A percentile compares a stretch with the other conserved stretches of the same genome.
These are phyloP conservation scores for Sebastes matsubarae DNA, from an alignment of 2,797 vertebrate species.

Conservation along the genomic window DNA sequence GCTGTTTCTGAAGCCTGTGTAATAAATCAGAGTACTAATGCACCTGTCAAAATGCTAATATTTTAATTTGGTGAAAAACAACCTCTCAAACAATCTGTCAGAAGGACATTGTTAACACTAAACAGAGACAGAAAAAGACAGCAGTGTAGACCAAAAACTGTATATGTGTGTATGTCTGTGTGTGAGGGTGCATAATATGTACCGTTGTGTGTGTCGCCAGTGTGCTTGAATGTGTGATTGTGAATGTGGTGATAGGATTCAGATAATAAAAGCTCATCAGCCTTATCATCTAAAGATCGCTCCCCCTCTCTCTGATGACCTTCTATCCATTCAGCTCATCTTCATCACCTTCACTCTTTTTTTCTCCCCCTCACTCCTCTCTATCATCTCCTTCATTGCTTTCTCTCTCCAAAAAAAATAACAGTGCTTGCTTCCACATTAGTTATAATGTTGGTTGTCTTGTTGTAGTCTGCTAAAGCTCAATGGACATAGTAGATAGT, in stretches of 20 bases:
- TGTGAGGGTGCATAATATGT: background rate
- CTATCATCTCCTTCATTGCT: slow-evolving; percentile 1
- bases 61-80: slow-evolving; percentile 2
- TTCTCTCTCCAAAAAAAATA: background rate
- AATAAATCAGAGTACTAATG: background rate
- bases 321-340: slow-evolving; percentile 51
- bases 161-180: background rate
- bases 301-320: slow-evolving; percentile 58
- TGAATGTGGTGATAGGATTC: slow-evolving; percentile 50
- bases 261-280: slow-evolving; percentile 77
- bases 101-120: background rate
- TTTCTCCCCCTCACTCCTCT: slow-evolving; percentile 1
- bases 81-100: background rate
- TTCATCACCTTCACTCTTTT: slow-evolving; percentile 1
- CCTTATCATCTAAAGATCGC: slow-evolving; percentile 70
- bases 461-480: background rate
- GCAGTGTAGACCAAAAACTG: too few species aligned
- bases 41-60: background rate
- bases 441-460: background rate
- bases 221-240: background rate
- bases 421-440: background rate
- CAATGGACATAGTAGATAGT: background rate
- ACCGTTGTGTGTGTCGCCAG: background rate
- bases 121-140: too few species aligned
- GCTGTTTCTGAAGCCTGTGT: background rate